These are phyloP conservation scores for Camelus dromedarius DNA, from an alignment of 2,113 vertebrate genomes.

Conservation along the genomic window DNA sequence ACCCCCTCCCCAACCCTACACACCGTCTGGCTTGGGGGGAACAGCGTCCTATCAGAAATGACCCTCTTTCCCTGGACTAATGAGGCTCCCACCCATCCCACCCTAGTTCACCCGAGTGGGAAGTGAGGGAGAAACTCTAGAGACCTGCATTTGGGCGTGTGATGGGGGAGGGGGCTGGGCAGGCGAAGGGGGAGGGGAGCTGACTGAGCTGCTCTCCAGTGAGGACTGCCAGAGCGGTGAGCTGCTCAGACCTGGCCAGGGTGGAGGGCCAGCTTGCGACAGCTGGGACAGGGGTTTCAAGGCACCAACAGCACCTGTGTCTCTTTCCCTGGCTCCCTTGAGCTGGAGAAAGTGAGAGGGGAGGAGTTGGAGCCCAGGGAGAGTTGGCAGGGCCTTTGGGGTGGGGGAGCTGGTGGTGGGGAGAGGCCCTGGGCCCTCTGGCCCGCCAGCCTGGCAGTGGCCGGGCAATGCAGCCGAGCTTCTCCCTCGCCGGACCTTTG, in stretches of 20 bases:
- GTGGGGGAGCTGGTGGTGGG: background rate
- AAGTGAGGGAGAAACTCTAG: constrained; percentile 75
- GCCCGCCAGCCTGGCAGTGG: constrained; percentile 14
- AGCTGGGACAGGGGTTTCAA: constrained; percentile 56
- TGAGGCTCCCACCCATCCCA: constrained; percentile 1
- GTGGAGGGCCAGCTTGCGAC: background rate
- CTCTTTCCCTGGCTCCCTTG: constrained; percentile 51
- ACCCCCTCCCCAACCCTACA: background rate
- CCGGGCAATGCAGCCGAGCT: constrained; percentile 43
- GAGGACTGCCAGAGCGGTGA: background rate
- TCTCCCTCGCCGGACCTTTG: constrained; percentile 35
- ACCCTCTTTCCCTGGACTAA: constrained; percentile 21
- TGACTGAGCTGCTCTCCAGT: background rate
- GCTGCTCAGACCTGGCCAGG: background rate
- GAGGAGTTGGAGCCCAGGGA: constrained; percentile 43
- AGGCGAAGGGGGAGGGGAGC: background rate
- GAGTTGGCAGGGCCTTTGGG: constrained; percentile 41
- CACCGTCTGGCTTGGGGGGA: background rate
- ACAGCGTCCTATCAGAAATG: constrained; percentile 53
- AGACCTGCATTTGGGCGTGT: constrained; percentile 66
- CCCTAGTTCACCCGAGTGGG: constrained; percentile 59
- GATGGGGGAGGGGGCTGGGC: background rate
- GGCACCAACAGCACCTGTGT: constrained; percentile 70
- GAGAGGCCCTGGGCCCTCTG: background rate
- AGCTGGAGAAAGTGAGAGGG: constrained; percentile 63